These are phyloP conservation scores for Phymatocera aterrima DNA, from an alignment of 2,888 invertebrate species.

Conservation along the genomic window DNA sequence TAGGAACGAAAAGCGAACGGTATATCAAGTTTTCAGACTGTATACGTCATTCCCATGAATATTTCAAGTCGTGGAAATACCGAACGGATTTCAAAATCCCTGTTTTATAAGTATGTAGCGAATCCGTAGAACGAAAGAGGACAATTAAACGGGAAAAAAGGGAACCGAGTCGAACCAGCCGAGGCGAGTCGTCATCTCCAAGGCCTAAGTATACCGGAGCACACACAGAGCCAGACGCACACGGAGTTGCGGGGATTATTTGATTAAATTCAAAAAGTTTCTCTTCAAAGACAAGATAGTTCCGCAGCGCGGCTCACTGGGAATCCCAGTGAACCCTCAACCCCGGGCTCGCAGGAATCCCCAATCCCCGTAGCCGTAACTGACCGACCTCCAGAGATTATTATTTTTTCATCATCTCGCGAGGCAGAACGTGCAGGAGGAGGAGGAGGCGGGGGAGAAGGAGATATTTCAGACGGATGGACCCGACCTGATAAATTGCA, in stretches of 20 bases:
- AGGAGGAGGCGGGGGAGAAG: not conserved
- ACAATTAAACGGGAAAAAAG: not conserved
- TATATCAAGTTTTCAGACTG: too few species aligned
- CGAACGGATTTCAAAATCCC: too few species aligned
- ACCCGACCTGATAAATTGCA: conserved; percentile 71
- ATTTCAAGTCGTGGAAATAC: too few species aligned
- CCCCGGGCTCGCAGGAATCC: conserved; percentile 23
- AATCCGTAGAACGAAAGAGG: not conserved
- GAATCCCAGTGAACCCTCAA: conserved; percentile 28
- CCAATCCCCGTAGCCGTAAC: conserved; percentile 30
- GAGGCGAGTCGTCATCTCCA: not conserved
- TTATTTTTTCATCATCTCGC: conserved; percentile 54
- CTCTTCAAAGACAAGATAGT: conserved; percentile 40
- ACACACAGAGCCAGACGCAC: not conserved
- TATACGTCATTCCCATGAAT: too few species aligned
- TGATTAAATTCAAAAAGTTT: conserved; percentile 43
- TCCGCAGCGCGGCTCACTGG: conserved; percentile 8
- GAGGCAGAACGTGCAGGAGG: conserved; percentile 17
- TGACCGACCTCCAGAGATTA: conserved; percentile 49
- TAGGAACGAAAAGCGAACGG: too few species aligned
- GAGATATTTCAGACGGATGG: conserved; percentile 53
- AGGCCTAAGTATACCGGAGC: not conserved
- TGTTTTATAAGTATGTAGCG: not conserved
- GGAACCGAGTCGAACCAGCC: not conserved
- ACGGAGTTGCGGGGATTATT: conserved; percentile 4